A percentile compares a stretch with the other conserved stretches of the same genome.
These are phyloP conservation scores for Falcaria lacertinaria DNA, from an alignment of 2,888 invertebrate genomes.

Conservation along the genomic window DNA sequence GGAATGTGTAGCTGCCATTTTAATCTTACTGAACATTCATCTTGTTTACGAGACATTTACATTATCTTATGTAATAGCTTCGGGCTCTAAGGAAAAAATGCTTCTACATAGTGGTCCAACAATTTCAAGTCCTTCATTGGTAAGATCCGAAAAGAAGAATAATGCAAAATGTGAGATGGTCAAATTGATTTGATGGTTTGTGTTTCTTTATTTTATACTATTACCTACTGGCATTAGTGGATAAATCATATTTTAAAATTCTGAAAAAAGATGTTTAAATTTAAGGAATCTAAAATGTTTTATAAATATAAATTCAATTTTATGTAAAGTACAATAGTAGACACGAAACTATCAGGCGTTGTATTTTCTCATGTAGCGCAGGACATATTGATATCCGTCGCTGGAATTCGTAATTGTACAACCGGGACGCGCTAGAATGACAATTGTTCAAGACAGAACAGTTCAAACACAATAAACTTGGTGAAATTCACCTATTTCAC, in stretches of 20 bases:
- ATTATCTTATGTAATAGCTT: neutral
- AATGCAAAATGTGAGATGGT: too few species aligned
- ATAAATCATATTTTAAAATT: too few species aligned
- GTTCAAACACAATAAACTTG: constrained; percentile 36
- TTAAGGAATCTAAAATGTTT: too few species aligned
- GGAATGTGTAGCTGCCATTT: constrained; percentile 31
- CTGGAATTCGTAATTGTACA: constrained; percentile 42
- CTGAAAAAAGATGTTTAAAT: too few species aligned
- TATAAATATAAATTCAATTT: neutral
- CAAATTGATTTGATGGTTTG: too few species aligned
- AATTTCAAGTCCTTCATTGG: too few species aligned
- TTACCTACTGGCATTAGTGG: too few species aligned
- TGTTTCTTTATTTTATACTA: too few species aligned
- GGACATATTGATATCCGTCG: constrained; percentile 40
- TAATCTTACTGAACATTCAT: constrained; percentile 27
- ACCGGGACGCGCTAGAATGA: constrained; percentile 32
- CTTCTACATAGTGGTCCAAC: too few species aligned
- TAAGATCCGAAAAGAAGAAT: too few species aligned
- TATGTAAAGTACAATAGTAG: neutral
- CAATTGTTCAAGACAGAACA: constrained; percentile 34
- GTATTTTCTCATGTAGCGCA: constrained; percentile 17
- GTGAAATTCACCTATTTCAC: constrained; percentile 28
- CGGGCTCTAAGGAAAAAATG: neutral
- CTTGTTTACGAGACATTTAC: constrained; percentile 16
- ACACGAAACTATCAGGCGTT: constrained; percentile 1